A percentile compares a stretch with the other conserved stretches of the same genome.
Conservation (phyloP, 2,888 invertebrate species). For the Diplazon laetatorius region DNA sequence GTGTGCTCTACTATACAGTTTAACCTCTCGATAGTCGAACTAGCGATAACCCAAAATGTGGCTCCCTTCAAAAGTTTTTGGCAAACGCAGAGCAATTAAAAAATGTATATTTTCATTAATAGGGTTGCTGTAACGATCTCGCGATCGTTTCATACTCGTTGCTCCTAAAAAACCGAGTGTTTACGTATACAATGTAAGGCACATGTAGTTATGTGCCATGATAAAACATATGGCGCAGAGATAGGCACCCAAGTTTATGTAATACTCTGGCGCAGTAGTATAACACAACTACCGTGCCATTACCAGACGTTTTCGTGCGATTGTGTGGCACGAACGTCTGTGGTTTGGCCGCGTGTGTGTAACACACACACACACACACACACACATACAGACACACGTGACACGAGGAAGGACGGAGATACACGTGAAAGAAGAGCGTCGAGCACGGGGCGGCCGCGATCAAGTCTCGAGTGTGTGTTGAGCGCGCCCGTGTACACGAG, state of each 20-base stretch:
- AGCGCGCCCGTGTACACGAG: slow-evolving; percentile 9
- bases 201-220: slow-evolving; percentile 27
- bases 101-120: neutral
- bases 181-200: slow-evolving; percentile 1
- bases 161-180: slow-evolving; percentile 9
- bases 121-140: slow-evolving; percentile 31
- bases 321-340: slow-evolving; percentile 39
- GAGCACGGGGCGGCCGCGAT: slow-evolving; percentile 47
- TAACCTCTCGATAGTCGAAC: no score
- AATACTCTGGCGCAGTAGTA: slow-evolving; percentile 67
- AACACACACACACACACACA: no score
- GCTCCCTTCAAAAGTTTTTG: no score
- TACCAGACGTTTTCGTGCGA: slow-evolving; percentile 54
- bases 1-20: slow-evolving; percentile 11
- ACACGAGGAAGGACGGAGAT: slow-evolving; percentile 52
- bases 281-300: slow-evolving; percentile 49
- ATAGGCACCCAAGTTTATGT: slow-evolving; percentile 75
- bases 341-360: slow-evolving; percentile 29
- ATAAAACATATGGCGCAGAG: slow-evolving; percentile 67
- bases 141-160: slow-evolving; percentile 51
- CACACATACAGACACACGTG: no score
- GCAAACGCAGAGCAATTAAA: neutral
- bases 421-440: slow-evolving; percentile 32
- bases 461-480: slow-evolving; percentile 10
- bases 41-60: no score